These are phyloP conservation scores for Papilio polyxenes DNA, from an alignment of 1,140 invertebrate species.

Conservation along the genomic window DNA sequence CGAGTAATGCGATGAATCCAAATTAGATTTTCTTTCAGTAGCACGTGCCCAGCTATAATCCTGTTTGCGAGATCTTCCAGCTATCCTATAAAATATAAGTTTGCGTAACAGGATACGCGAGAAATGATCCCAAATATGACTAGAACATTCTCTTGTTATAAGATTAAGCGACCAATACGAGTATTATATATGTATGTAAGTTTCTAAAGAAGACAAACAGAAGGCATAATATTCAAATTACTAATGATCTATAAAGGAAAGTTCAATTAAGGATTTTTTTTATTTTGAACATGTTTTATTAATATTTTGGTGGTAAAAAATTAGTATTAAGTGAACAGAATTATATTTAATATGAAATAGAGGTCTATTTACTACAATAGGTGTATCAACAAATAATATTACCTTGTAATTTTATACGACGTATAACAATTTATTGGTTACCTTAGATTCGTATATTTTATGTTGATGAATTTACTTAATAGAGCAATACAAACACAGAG, in stretches of 20 bases:
- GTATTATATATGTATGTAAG: neutral
- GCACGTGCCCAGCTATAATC: slow-evolving; percentile 51
- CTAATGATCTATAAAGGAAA: no score
- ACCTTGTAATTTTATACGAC: no score
- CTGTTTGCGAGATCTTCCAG: slow-evolving; percentile 48
- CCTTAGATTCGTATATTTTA: neutral
- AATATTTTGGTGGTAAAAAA: no score
- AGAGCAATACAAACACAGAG: neutral
- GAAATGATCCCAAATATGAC: neutral
- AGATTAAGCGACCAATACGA: neutral
- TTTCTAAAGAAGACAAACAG: neutral
- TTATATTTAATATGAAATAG: no score
- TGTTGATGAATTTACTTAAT: neutral
- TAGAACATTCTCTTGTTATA: slow-evolving; percentile 4
- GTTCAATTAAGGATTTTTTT: no score
- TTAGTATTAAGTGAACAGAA: no score
- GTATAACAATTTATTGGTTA: no score
- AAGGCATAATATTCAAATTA: no score
- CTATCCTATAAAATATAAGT: slow-evolving; percentile 48
- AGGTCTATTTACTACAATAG: no score
- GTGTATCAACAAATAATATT: no score
- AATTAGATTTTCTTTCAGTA: slow-evolving; percentile 52
- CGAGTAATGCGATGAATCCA: slow-evolving; percentile 38
- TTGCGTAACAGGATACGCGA: neutral
- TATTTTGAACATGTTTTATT: no score